Percentiles rank a stretch among this genome's conserved stretches.
Evolutionary conservation across 2,797 vertebrate genomes (phyloP).

Genomic region (Antennarius maculatus): DNA sequence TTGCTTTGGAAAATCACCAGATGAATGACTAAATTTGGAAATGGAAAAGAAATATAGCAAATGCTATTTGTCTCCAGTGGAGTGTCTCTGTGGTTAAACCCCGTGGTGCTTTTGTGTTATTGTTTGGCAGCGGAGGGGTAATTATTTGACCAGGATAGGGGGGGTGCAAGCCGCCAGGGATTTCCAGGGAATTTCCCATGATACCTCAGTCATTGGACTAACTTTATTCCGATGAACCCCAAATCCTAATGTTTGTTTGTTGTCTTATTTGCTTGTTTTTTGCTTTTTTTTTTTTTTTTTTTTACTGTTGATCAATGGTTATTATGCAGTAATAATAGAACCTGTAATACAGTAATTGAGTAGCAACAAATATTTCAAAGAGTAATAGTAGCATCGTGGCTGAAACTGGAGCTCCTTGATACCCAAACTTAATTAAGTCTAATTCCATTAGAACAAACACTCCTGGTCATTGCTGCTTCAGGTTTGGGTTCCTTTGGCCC

Average conservation of each 20-base stretch:
- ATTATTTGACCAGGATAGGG: constrained; percentile 22
- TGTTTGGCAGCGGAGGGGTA: constrained; percentile 25
- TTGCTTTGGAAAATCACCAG: constrained; percentile 9
- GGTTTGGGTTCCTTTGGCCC: constrained; percentile 18
- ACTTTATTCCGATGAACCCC: too few species aligned
- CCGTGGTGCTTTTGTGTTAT: constrained; percentile 31
- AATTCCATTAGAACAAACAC: not conserved
- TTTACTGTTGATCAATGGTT: too few species aligned
- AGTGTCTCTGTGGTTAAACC: constrained; percentile 20
- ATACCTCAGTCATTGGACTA: constrained; percentile 18
- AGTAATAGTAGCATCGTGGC: constrained; percentile 11
- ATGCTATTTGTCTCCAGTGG: constrained; percentile 27
- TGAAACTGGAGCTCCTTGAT: not conserved
- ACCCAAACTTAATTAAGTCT: too few species aligned
- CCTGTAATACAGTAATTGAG: too few species aligned
- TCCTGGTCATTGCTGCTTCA: not conserved
- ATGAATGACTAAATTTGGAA: constrained; percentile 6
- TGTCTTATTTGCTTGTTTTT: too few species aligned
- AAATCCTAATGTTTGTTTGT: too few species aligned
- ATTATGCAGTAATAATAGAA: too few species aligned
- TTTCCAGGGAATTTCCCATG: constrained; percentile 37
- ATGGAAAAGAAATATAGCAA: constrained; percentile 28
- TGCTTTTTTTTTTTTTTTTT: not conserved
- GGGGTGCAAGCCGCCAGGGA: constrained; percentile 15
- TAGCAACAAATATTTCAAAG: too few species aligned